Base-by-base conservation (phyloP, 2,797 vertebrate genomes). In the Loris lydekkerianus region DNA sequence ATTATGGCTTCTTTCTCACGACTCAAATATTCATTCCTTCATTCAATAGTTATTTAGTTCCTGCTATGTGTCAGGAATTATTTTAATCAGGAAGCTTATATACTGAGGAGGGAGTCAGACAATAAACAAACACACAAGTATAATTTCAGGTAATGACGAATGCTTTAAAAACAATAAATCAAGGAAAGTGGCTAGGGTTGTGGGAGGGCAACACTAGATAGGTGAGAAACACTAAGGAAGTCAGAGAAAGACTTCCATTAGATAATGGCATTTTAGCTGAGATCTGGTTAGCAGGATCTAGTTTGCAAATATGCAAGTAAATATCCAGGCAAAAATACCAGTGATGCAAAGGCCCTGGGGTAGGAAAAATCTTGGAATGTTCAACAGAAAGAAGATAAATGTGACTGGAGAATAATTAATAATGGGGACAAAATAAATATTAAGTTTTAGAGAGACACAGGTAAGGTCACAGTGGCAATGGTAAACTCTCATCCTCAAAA, bases 281-380 rank as follows among this genome's bases (percentile, higher is more conserved):
- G 49, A 53, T n/a, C 34, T 58, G 60, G 7, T 76, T 95, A 40
- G 89, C 21, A 84, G 29, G 29, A 84, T 84, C 89, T 89, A 70
- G n/a, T 86, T 37, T 75, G 87, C 18, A 95, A 86, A 70, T 60
- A 69, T 60, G 11, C 84, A 85, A 25, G 13, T 7, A 56, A 78
- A 90, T 70, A 84, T 81, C 9, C 3, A 93, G 61, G 46, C 81
- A 92, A 97, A 90, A 46, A 77, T 82, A 92, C 87, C 11, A 94
- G 63, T 10, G 92, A 53, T 77, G 49, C 40, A 91, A 95, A 65
- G 29, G 31, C n/a, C 53, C 37, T 72, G 27, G 53, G 61, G 15
- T 17, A 87, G 65, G 31, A 67, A 67, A 5, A 37, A n/a, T 94
- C n/a, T 92, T 69, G 23, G 15, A 61, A 17, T 60, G 2, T 37